Percentiles rank a stretch among this genome's conserved stretches.
These are phyloP conservation scores for Etheostoma nigrum DNA, from an alignment of 2,797 vertebrate genomes.

Conservation along the genomic window DNA sequence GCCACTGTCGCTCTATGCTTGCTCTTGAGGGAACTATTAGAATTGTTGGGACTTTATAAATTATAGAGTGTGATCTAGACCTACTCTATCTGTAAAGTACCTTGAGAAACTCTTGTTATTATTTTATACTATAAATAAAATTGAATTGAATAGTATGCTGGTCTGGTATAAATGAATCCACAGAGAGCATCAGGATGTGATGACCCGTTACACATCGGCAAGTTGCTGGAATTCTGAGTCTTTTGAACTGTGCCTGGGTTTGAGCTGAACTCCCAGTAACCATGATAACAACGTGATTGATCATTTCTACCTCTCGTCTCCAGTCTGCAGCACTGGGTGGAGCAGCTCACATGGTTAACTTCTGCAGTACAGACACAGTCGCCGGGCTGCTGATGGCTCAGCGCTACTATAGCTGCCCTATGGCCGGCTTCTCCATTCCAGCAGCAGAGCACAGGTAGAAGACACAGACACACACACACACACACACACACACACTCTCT, in stretches of 20 bases:
- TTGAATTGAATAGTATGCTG: neutral
- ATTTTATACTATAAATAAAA: too few species aligned
- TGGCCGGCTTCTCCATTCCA: slow-evolving; percentile 88
- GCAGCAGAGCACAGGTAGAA: slow-evolving; percentile 87
- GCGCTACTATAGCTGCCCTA: slow-evolving; percentile 82
- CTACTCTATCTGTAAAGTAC: too few species aligned
- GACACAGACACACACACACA: slow-evolving; percentile 3
- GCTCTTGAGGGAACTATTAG: too few species aligned
- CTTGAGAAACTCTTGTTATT: too few species aligned
- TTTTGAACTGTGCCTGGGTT: neutral
- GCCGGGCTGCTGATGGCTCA: slow-evolving; percentile 85
- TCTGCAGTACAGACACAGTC: slow-evolving; percentile 87
- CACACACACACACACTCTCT: neutral
- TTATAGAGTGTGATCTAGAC: too few species aligned
- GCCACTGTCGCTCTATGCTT: too few species aligned
- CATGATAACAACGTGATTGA: neutral
- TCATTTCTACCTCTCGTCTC: neutral
- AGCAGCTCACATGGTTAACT: slow-evolving; percentile 87
- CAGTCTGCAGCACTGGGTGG: slow-evolving; percentile 87
- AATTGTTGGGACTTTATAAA: too few species aligned
- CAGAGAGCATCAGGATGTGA: neutral
- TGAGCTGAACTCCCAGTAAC: neutral
- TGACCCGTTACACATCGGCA: too few species aligned
- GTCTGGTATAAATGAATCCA: neutral
- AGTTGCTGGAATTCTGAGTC: neutral